Evolutionary conservation across 2,888 invertebrate species (phyloP).

Genomic region (Rhogogaster chlorosoma): DNA sequence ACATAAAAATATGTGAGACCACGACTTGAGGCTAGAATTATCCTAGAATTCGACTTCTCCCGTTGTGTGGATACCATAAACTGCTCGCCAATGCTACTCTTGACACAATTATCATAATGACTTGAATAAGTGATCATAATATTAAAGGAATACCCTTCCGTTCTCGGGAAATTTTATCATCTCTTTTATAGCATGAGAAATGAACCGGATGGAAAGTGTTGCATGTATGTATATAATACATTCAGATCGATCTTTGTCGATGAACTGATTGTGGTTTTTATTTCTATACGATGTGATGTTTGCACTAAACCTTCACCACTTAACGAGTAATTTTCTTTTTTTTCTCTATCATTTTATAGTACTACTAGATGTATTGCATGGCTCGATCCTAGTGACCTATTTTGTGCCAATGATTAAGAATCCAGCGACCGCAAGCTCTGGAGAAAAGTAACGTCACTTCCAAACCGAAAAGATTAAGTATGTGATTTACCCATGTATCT

Average conservation of each 20-base stretch:
- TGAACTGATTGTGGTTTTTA: not conserved
- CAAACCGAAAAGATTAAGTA: not conserved
- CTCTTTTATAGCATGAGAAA: not conserved
- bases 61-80: not conserved
- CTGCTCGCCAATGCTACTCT: not conserved
- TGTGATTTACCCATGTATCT: not conserved
- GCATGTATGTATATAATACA: not conserved
- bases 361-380: not conserved
- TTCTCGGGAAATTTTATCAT: not conserved
- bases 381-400: no score
- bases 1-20: no score
- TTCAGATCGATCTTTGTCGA: not conserved
- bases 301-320: not conserved
- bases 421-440: not conserved
- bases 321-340: not conserved
- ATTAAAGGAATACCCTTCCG: not conserved
- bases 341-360: not conserved
- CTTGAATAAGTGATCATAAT: not conserved
- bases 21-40: not conserved
- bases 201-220: not conserved
- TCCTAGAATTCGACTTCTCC: not conserved
- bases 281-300: not conserved
- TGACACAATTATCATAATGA: not conserved
- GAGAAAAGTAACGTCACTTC: not conserved
- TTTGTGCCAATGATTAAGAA: not conserved